Conservation (phyloP, 2,888 invertebrate genomes). For the Ophraella communa region DNA sequence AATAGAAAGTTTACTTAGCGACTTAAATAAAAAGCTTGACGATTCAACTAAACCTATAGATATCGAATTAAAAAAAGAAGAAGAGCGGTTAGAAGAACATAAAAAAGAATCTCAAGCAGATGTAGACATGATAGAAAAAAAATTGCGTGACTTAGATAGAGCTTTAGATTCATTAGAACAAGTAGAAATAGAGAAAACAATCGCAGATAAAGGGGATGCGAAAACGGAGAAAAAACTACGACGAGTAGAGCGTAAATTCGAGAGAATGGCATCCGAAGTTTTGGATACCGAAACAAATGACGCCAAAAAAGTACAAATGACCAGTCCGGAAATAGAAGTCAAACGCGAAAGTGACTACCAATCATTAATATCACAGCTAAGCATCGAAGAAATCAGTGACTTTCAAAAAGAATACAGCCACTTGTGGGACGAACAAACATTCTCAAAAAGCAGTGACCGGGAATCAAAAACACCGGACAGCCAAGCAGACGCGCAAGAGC, state of each 20-base stretch:
- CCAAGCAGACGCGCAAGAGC: constrained; percentile 58
- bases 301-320: constrained; percentile 49
- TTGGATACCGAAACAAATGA: constrained; percentile 54
- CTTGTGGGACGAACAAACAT: constrained; percentile 61
- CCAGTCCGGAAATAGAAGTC: constrained; percentile 54
- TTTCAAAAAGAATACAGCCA: constrained; percentile 61
- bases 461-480: constrained; percentile 60
- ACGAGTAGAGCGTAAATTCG: constrained; percentile 62
- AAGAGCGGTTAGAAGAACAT: constrained; percentile 37
- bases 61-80: constrained; percentile 35
- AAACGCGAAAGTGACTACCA: constrained; percentile 59
- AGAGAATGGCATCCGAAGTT: constrained; percentile 62
- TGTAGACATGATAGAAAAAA: constrained; percentile 54
- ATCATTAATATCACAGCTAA: constrained; percentile 62
- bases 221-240: constrained; percentile 57
- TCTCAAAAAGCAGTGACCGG: constrained; percentile 59
- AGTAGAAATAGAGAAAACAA: constrained; percentile 42
- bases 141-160: constrained; percentile 57
- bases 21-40: constrained; percentile 44
- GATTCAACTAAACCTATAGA: constrained; percentile 34
- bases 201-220: constrained; percentile 36
- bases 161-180: constrained; percentile 57
- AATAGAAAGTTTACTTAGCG: constrained; percentile 47
- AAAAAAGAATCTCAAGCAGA: constrained; percentile 49
- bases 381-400: constrained; percentile 62